phyloP scores from a whole-genome alignment of 2,113 vertebrate species.

The Crotalus horridus region DNA sequence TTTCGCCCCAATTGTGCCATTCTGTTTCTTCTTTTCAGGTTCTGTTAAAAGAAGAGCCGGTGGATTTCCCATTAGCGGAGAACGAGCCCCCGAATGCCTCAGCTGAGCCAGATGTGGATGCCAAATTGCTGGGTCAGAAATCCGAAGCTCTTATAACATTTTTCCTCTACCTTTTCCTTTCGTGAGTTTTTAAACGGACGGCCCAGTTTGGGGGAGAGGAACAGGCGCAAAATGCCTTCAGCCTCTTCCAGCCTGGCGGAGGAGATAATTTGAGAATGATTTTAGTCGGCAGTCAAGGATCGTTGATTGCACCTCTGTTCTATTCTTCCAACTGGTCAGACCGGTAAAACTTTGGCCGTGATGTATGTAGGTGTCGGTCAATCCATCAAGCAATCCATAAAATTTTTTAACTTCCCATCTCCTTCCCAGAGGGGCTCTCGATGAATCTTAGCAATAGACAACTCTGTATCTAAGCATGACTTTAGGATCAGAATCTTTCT shows the following conservation, averaged over 20 bases:
- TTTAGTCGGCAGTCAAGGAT: neutral
- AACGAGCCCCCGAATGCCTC: neutral
- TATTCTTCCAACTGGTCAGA: neutral
- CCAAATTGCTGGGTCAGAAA: neutral
- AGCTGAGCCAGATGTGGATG: neutral
- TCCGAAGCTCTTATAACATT: neutral
- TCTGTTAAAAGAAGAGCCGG: neutral
- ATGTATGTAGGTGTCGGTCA: neutral
- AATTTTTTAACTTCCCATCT: neutral
- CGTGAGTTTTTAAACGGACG: neutral
- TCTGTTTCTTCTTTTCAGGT: neutral
- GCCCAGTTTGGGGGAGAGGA: neutral
- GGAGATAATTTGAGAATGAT: neutral
- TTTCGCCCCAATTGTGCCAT: neutral
- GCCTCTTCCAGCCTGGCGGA: neutral
- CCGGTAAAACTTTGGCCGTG: neutral
- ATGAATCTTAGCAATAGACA: neutral
- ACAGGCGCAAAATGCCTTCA: neutral
- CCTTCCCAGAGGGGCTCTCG: neutral
- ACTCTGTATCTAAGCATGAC: neutral
- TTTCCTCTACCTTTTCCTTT: neutral
- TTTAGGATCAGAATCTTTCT: neutral
- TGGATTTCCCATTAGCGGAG: neutral
- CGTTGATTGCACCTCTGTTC: neutral
- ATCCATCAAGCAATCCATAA: too few species aligned